Base-by-base conservation (phyloP, 2,888 invertebrate species). In the Hydriomena furcata region DNA sequence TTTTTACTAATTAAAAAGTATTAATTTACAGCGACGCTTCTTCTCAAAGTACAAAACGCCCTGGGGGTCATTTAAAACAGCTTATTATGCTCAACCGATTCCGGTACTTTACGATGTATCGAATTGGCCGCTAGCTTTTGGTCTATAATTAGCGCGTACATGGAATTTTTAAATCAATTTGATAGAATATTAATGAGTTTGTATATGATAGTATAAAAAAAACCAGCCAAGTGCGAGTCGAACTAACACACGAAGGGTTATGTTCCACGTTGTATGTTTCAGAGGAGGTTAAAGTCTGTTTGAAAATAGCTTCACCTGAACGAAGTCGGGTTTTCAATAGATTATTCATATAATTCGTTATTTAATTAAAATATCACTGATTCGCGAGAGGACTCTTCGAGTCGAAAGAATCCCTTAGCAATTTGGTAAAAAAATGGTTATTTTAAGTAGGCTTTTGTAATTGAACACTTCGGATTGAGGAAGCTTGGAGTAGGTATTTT, bases 1-100 rank as follows among this genome's bases (percentile, higher is more conserved):
- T 46, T 56, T 35, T 34, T 24, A 45, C 50, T 51, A 42, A 59
- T 53, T 51, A 46, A 45, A 58, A 48, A 44, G 30, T 20, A 40
- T 40, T 43, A 51, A 51, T 46, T 47, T 44, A 30, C 41, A 12
- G 6, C 36, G 27, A 28, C 38, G 42, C 17, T 45, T 49, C 12
- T 30, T 45, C 48, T 30, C 31, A 31, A 51, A 48, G 38, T 32
- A 25, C 25, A 5, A 31, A 24, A 35, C 31, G 43, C 37, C 49
- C 32, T 12, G 31, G 42, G 48, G 17, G 17, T 17, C 17, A 23
- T 13, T 10, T 31, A 12, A 34, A 31, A 31, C 13, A 43, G 43
- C 37, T 43, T 21, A 43, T 37, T 49, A 49, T 38, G 49, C 43
- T 37, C 37, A 36, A 32, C 35, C 2, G 20, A 30, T 48, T 23